Evolutionary conservation across 2,888 invertebrate species (phyloP), one percentile per base, ranked within the genome.

Genomic region (Sinhomidia bicolor): DNA sequence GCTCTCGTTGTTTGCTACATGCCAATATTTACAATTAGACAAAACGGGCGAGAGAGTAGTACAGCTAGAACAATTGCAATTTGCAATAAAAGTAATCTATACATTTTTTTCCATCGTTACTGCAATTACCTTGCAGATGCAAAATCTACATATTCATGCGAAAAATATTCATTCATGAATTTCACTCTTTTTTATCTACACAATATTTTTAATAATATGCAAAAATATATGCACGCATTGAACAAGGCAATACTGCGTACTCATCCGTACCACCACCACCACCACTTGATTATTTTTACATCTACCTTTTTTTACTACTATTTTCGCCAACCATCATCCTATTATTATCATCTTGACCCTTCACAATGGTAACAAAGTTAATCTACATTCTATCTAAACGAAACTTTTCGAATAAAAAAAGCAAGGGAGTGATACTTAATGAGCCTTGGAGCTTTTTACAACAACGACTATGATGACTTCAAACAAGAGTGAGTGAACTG

Each of bases 331-430:
- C 20, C 44, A 74, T n/a, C 44, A 74, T 74, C 29, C 76, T 76
- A 76, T 76, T 51, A 76, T 76, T n/a, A n/a, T 32, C 54, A 32
- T 71, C 71, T 71, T 76, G 76, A 76, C 76, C 76, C 47, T 51
- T 76, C 76, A 54, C 47, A 76, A 76, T 44, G 32, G 17, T 1
- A 54, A 76, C 76, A 29, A 32, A 51, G n/a, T 76, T 76, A 76
- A 29, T 51, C 76, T 76, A 51, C 29, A 29, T 29, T 12, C 23
- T n/a, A 74, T 47, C 23, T 71, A 41, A 10, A 9, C 12, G n/a
- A 29, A 12, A 71, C n/a, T n/a, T n/a, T n/a, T n/a, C n/a, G n/a
- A 36, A 7, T 71, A 10, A 17, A 71, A 44, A 71, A 41, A 41
- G 32, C 36, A n/a, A 36, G 32, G 5, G n/a, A n/a, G 14, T 51